A percentile compares a stretch with the other conserved stretches of the same genome.
phyloP scores from a whole-genome alignment of 2,888 invertebrate genomes.

The Agapostemon virescens region DNA sequence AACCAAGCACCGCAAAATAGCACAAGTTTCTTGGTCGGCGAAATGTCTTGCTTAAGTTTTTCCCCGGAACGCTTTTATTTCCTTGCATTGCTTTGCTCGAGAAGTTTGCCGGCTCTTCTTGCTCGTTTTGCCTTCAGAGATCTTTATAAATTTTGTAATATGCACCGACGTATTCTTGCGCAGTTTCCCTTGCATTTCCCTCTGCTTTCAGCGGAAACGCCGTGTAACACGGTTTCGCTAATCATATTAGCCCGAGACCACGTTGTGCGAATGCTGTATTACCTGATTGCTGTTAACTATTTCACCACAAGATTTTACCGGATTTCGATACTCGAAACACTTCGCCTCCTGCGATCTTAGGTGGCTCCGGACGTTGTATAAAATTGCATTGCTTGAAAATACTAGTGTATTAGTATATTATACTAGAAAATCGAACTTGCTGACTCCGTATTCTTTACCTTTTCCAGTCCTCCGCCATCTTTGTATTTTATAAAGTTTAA shows the following conservation, averaged over 20 bases:
- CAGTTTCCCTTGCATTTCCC: background rate
- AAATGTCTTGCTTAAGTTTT: background rate
- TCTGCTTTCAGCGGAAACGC: background rate
- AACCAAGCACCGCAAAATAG: background rate
- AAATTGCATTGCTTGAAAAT: background rate
- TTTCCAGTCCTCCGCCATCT: too few relatives aligned
- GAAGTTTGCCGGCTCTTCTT: background rate
- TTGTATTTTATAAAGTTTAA: too few relatives aligned
- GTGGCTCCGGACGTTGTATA: background rate
- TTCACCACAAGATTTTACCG: background rate
- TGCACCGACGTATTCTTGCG: background rate
- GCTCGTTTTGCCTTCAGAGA: background rate
- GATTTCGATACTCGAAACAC: background rate
- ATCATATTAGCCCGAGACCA: background rate
- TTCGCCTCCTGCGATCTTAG: background rate
- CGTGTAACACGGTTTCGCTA: background rate
- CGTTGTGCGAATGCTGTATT: background rate
- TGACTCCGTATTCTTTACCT: too few relatives aligned
- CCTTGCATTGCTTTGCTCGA: background rate
- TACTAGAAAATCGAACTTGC: too few relatives aligned
- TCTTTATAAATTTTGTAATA: constrained; percentile 9
- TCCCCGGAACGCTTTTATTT: background rate
- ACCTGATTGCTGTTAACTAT: background rate
- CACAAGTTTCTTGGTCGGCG: background rate
- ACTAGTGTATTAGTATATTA: too few relatives aligned